A percentile compares a stretch with the other conserved stretches of the same genome.
Conservation (phyloP, 2,888 invertebrate genomes). For the Brachyptera risi region DNA sequence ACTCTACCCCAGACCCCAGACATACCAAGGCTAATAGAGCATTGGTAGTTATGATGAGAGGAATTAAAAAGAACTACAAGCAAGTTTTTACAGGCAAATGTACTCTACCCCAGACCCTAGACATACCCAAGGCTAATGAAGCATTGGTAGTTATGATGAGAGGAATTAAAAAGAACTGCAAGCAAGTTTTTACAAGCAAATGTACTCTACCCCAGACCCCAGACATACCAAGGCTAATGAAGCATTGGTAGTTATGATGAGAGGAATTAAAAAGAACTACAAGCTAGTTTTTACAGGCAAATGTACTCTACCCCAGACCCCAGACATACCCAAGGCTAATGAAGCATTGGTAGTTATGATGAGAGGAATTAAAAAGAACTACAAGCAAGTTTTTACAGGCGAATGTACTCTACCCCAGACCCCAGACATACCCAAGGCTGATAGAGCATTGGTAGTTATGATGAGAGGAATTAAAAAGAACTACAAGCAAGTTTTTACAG, state of each 20-base stretch:
- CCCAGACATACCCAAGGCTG: no score
- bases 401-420: no score
- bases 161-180: slow-evolving; percentile 18
- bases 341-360: slow-evolving; percentile 10
- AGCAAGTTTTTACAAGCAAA: slow-evolving; percentile 16
- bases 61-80: slow-evolving; percentile 18
- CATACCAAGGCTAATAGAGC: neutral
- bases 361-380: slow-evolving; percentile 17
- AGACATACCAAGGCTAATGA: no score
- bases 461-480: slow-evolving; percentile 17
- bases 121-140: no score
- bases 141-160: slow-evolving; percentile 13
- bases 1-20: no score
- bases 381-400: slow-evolving; percentile 14
- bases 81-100: no score
- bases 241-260: slow-evolving; percentile 9
- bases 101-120: no score
- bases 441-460: slow-evolving; percentile 8
- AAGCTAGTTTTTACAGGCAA: slow-evolving; percentile 16
- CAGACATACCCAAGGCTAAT: no score
- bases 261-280: slow-evolving; percentile 18
- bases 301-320: no score
- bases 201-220: no score
- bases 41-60: slow-evolving; percentile 12
- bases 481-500: slow-evolving; percentile 14